These are phyloP conservation scores for Boloria selene DNA, from an alignment of 2,888 invertebrate genomes.

Conservation along the genomic window DNA sequence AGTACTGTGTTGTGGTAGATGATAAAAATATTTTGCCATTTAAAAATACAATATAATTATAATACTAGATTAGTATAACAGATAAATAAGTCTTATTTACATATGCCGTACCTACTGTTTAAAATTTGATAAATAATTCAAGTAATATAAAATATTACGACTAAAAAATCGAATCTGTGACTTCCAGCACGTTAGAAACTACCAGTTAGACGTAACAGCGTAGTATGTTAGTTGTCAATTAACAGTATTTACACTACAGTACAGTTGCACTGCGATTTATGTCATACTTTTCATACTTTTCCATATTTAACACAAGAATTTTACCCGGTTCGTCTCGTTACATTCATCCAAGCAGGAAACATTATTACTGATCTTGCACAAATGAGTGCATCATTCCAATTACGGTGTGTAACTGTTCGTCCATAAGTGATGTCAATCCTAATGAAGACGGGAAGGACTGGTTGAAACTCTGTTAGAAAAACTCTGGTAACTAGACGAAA, in stretches of 20 bases:
- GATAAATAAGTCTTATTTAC: no score
- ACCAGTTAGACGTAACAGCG: background rate
- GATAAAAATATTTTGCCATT: no score
- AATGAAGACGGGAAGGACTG: conserved; percentile 61
- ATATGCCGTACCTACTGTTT: no score
- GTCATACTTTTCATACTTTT: conserved; percentile 5
- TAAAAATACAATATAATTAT: no score
- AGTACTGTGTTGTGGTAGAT: no score
- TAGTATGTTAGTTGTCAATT: conserved; percentile 9
- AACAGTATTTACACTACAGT: background rate
- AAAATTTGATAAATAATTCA: no score
- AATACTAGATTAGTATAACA: no score
- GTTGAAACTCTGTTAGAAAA: conserved; percentile 48
- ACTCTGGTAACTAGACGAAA: conserved; percentile 34
- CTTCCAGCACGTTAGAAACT: background rate
- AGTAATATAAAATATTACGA: no score
- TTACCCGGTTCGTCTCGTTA: conserved; percentile 6
- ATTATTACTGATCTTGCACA: conserved; percentile 36
- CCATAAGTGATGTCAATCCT: conserved; percentile 47
- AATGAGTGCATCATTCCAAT: conserved; percentile 43
- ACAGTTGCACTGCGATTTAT: background rate
- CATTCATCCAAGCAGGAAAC: conserved; percentile 29
- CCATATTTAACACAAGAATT: conserved; percentile 17
- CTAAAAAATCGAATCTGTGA: background rate
- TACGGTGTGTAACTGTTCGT: conserved; percentile 37